Evolutionary conservation across 2,888 invertebrate genomes (phyloP), one percentile per base, ranked within the genome.

Genomic region (Campoletis raptor): DNA sequence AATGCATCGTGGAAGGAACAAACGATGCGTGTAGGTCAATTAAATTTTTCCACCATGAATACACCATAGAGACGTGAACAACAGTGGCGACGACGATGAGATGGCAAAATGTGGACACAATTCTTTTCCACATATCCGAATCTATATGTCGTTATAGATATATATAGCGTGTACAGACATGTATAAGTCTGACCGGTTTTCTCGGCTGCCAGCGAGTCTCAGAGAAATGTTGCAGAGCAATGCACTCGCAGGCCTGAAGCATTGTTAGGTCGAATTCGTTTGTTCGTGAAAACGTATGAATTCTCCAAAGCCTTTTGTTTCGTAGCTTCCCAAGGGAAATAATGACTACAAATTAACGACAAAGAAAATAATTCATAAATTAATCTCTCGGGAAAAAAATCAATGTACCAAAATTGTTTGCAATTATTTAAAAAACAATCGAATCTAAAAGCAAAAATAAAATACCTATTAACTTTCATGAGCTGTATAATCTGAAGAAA

Each of bases 41-140:
- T 83, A 83, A 83, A 83, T 74, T 69, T 79, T 84, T 84, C 84
- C 80, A 84, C 79, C 80, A 72, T 84, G 79, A 73, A 78, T 79
- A 79, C 73, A 69, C 74, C 74, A 76, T 69, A 48, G 48, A 80
- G 61, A 69, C 67, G 64, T 66, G 73, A 37, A 40, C 61, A 61
- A 30, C 61, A 15, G 61, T 24, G 30, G 15, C 45, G 72, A 67
- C 69, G 42, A 57, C 45, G 40, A 78, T 40, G 42, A 54, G 42
- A 57, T 42, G 67, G 42, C 70, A 70, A 24, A 78, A 57, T 45
- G 52, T 18, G 69, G 24, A 52, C 36, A 69, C 79, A 61, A 45
- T 30, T 57, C 57, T 64, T 61, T 40, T 61, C 36, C 48, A 10
- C 21, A 54, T 61, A 61, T 61, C 30, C 15, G 61, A 61, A 61